A percentile compares a stretch with the other conserved stretches of the same genome.
Conservation (phyloP, 2,113 vertebrate species). For the Cathartes aura region DNA sequence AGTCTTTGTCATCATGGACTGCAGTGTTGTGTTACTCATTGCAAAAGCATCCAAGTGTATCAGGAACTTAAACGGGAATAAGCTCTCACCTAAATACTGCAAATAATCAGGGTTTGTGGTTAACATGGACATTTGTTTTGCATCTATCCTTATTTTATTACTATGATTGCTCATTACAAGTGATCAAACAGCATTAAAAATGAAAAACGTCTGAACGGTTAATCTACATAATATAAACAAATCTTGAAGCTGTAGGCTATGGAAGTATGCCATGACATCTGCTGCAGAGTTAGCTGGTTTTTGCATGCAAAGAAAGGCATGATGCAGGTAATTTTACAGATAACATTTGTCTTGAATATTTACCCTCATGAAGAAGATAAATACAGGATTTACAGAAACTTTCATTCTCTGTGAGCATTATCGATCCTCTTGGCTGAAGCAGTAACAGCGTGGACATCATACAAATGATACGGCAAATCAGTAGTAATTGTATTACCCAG, state of each 20-base stretch:
- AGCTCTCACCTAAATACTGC: not conserved
- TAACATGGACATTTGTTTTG: not conserved
- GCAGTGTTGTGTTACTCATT: not conserved
- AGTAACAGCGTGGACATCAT: not conserved
- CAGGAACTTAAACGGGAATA: not conserved
- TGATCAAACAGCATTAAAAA: conserved; percentile 7
- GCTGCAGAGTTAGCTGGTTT: not conserved
- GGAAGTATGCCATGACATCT: not conserved
- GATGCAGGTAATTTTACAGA: not conserved
- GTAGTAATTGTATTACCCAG: not conserved
- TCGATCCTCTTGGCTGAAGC: not conserved
- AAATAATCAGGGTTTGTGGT: not conserved
- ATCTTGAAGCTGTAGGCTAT: not conserved
- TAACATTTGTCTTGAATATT: not conserved
- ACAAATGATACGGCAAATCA: not conserved
- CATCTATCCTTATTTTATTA: not conserved
- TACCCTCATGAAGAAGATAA: not conserved
- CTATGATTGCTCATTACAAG: not conserved
- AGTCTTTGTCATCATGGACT: not conserved
- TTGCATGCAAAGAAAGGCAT: not conserved
- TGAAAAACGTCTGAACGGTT: not conserved
- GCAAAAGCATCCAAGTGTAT: not conserved
- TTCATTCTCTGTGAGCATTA: not conserved
- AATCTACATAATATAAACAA: not conserved
- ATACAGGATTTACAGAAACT: not conserved